Evolutionary conservation across 1,140 invertebrate species (phyloP).

Genomic region (Drosophila parabipectinata): DNA sequence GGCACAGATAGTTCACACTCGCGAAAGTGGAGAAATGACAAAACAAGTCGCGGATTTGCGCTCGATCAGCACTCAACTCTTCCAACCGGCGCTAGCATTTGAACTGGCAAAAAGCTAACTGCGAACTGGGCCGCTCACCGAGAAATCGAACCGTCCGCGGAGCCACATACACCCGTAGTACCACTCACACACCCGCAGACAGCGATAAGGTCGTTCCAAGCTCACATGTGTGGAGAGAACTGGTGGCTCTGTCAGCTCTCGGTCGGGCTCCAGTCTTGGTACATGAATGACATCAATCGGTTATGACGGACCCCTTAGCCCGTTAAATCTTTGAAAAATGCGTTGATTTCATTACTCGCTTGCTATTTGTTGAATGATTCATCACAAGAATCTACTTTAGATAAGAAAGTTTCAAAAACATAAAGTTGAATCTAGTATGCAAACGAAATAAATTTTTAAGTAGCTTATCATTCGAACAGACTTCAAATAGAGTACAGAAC

Average conservation of each 20-base stretch:
- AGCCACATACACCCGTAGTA: slow-evolving; percentile 37
- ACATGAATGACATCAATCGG: not conserved
- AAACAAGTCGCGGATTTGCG: slow-evolving; percentile 6
- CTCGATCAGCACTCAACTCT: slow-evolving; percentile 55
- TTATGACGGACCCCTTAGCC: not conserved
- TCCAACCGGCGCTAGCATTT: slow-evolving; percentile 64
- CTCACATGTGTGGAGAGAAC: slow-evolving; percentile 32
- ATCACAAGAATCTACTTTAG: too few species aligned
- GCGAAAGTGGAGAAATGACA: not conserved
- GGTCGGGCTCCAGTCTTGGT: slow-evolving; percentile 16
- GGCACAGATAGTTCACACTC: slow-evolving; percentile 21
- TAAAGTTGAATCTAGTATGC: not conserved
- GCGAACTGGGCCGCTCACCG: slow-evolving; percentile 55
- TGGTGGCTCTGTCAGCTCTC: slow-evolving; percentile 26
- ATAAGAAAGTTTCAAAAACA: too few species aligned
- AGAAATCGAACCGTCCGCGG: slow-evolving; percentile 50
- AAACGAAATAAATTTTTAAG: not conserved
- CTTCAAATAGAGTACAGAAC: not conserved
- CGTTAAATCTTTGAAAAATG: not conserved
- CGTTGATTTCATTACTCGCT: too few species aligned
- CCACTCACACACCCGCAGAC: slow-evolving; percentile 45
- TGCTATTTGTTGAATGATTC: too few species aligned
- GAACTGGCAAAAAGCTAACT: slow-evolving; percentile 74
- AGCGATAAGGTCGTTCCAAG: slow-evolving; percentile 58
- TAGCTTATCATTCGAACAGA: not conserved